These are phyloP conservation scores for Mesoclemmys tuberculata DNA, from an alignment of 2,113 vertebrate species.

Conservation along the genomic window DNA sequence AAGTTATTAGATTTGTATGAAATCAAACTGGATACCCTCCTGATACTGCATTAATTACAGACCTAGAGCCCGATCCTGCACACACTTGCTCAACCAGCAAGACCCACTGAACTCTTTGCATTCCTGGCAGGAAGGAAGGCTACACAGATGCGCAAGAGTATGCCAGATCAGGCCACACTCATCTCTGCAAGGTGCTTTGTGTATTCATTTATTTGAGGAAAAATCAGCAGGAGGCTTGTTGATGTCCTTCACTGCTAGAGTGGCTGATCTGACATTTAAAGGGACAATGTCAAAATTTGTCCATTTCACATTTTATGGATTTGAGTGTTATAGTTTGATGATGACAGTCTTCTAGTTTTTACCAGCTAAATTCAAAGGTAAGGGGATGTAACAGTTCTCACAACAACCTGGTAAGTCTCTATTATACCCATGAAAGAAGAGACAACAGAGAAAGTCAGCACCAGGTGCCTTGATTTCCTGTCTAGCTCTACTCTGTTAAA, in stretches of 20 bases:
- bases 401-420: background rate
- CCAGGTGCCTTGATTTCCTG: background rate
- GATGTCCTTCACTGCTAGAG: background rate
- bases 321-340: background rate
- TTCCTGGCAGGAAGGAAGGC: background rate
- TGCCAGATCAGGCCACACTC: background rate
- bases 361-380: background rate
- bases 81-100: background rate
- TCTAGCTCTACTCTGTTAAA: background rate
- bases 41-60: background rate
- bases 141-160: background rate
- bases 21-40: background rate
- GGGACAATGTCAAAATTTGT: background rate
- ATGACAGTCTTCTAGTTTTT: background rate
- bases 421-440: background rate
- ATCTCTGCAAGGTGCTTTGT: background rate
- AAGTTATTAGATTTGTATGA: background rate
- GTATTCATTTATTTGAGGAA: background rate
- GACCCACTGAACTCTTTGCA: background rate
- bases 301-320: background rate
- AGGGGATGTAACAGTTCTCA: background rate
- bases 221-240: fast-evolving
- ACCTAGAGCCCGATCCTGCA: fast-evolving
- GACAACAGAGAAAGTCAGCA: background rate
- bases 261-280: background rate